Conservation (phyloP, 1,140 invertebrate species). For the Atta texana region DNA sequence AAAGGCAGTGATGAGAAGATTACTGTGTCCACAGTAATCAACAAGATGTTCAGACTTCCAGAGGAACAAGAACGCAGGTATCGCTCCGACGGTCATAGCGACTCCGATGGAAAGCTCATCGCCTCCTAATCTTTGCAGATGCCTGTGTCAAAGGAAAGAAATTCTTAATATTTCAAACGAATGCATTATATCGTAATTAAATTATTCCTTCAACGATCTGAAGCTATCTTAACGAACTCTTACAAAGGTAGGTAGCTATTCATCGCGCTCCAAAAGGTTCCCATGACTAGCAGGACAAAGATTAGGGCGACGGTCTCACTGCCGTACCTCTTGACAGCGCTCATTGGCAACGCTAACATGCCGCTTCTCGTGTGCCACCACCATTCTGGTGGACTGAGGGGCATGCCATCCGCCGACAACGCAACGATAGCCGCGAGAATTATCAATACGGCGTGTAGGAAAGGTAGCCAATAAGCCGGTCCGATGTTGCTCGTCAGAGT, state of each 20-base stretch:
- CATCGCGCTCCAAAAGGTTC: constrained; percentile 92
- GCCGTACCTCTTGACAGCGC: constrained; percentile 90
- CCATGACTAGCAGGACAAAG: constrained; percentile 90
- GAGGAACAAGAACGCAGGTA: constrained; percentile 91
- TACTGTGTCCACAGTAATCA: constrained; percentile 94
- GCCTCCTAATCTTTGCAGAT: constrained; percentile 87
- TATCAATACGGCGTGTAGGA: constrained; percentile 88
- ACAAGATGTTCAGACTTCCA: constrained; percentile 93
- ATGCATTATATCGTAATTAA: constrained; percentile 16
- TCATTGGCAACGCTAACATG: constrained; percentile 91
- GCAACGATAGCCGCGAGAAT: constrained; percentile 89
- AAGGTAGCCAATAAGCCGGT: constrained; percentile 86
- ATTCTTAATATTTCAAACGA: neutral
- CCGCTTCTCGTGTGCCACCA: constrained; percentile 94
- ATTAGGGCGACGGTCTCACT: constrained; percentile 90
- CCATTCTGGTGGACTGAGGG: constrained; percentile 92
- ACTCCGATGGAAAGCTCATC: constrained; percentile 89
- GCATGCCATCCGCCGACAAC: constrained; percentile 89
- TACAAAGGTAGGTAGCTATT: constrained; percentile 92
- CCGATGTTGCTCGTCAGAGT: constrained; percentile 71
- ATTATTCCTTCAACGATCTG: neutral
- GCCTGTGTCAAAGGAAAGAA: constrained; percentile 82
- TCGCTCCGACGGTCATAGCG: constrained; percentile 88
- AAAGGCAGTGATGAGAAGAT: constrained; percentile 93
- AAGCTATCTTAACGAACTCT: constrained; percentile 62